Evolutionary conservation across 2,888 invertebrate species (phyloP), one percentile per base, ranked within the genome.

Genomic region (Autographa pulchrina): DNA sequence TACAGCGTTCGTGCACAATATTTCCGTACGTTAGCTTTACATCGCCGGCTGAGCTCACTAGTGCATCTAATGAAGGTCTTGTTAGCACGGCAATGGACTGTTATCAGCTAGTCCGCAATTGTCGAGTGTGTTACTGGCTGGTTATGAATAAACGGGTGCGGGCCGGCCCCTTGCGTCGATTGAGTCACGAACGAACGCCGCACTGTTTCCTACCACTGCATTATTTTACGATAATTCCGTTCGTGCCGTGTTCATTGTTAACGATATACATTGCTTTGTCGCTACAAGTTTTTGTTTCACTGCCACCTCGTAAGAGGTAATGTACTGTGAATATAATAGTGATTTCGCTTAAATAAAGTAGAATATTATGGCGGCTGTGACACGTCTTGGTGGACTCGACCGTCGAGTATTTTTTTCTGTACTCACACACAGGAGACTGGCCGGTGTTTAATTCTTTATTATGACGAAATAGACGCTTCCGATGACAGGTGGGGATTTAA

Each of bases 111-210:
- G 79, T 71, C 61, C 61, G 78, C 74, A 76, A 75, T 79, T 78
- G 82, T 74, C 64, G 74, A 77, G 70, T 75, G 48, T 74, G 71
- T 70, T 79, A 70, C 70, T 72, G 67, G 78, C 68, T 72, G 76
- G 77, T 82, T 86, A 78, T 75, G 85, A 86, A 86, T 83, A 82
- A 75, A 85, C 87, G 83, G 86, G 87, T 85, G 86, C 88, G 87
- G 87, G 84, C 86, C 89, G 90, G 90, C 91, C 91, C 88, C 91
- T 89, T 86, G 88, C 89, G 88, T 87, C 87, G 88, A 90, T 90
- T 90, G 92, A 90, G 89, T 92, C 92, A 92, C 92, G 91, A 90
- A 91, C 90, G 91, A 91, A 90, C 89, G 74, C 88, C 90, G 91
- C 90, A 89, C 90, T 77, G 85, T 81, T 78, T 75, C 70, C 67